These are phyloP conservation scores for Zaprionus lineosus DNA, from an alignment of 2,888 invertebrate species.

Conservation along the genomic window DNA sequence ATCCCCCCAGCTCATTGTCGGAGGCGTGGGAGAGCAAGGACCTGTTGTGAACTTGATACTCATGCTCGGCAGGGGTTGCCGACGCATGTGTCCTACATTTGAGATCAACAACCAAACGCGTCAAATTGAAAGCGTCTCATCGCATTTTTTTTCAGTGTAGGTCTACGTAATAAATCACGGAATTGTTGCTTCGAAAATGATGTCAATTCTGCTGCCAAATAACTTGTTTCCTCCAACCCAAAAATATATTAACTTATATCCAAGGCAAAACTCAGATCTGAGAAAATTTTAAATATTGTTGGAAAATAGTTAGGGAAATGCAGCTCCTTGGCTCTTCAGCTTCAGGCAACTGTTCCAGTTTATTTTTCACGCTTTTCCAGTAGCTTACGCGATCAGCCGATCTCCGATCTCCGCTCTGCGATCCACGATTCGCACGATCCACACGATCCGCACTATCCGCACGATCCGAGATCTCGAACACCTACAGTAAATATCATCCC, in stretches of 20 bases:
- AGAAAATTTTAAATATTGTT: conserved; percentile 10
- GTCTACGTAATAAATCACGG: conserved; percentile 36
- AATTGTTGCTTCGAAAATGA: conserved; percentile 27
- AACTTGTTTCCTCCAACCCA: conserved; percentile 29
- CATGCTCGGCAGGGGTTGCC: conserved; percentile 26
- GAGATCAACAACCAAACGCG: neutral
- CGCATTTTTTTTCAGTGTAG: too few species aligned
- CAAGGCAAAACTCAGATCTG: conserved; percentile 20
- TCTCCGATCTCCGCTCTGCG: too few species aligned
- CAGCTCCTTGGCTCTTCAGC: too few species aligned
- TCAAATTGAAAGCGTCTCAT: too few species aligned
- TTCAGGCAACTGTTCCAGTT: conserved; percentile 7
- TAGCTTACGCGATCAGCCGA: conserved; percentile 19
- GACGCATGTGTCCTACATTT: neutral
- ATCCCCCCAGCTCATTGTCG: conserved; percentile 21
- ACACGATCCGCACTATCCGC: too few species aligned
- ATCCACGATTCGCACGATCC: too few species aligned
- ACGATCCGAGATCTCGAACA: too few species aligned
- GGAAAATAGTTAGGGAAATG: conserved; percentile 8
- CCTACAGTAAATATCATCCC: too few species aligned
- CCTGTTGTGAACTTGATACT: conserved; percentile 69
- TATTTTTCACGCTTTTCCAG: conserved; percentile 32
- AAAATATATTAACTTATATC: neutral
- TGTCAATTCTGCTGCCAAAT: conserved; percentile 32
- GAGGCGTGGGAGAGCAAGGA: conserved; percentile 64